Conservation (phyloP, 2,113 vertebrate species). For the Micronycteris hirsuta region DNA sequence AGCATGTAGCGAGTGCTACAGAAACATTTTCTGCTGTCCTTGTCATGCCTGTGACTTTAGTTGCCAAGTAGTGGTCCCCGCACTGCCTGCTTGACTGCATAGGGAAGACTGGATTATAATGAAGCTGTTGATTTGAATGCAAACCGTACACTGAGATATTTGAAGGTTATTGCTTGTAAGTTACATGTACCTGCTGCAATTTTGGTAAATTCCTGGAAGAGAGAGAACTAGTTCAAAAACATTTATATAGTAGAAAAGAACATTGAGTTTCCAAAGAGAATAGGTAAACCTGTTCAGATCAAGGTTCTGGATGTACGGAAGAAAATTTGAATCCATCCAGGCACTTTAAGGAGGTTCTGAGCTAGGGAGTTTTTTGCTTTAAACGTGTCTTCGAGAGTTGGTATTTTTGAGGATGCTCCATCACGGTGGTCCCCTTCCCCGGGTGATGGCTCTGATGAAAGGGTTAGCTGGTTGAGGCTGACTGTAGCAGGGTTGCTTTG, state of each 20-base stretch:
- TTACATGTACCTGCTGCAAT: neutral
- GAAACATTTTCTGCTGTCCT: neutral
- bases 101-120: neutral
- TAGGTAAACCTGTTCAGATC: neutral
- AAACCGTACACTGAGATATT: neutral
- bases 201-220: neutral
- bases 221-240: neutral
- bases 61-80: neutral
- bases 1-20: neutral
- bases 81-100: neutral
- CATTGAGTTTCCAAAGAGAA: neutral
- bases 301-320: neutral
- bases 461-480: neutral
- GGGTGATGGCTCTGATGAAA: neutral
- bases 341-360: neutral
- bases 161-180: neutral
- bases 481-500: neutral
- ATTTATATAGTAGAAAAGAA: neutral
- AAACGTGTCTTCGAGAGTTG: neutral
- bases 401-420: neutral
- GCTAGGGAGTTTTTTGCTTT: neutral
- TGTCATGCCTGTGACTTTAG: neutral
- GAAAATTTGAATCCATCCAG: neutral
- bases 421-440: accelerated
- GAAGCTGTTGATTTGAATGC: neutral